Conservation (phyloP, 2,113 vertebrate genomes). For the Eclectus roratus region DNA sequence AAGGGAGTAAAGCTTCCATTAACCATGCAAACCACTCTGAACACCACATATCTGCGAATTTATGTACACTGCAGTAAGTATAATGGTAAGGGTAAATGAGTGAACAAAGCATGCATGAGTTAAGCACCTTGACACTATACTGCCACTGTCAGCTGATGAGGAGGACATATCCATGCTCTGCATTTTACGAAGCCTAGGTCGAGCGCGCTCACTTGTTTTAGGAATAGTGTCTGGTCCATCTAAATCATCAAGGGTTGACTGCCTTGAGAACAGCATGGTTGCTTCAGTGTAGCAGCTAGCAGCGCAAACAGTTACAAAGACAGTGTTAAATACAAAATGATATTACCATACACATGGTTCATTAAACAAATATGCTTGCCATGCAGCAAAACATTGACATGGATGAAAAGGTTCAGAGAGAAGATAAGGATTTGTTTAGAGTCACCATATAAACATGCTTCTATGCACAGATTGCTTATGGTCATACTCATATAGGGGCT, state of each 20-base stretch:
- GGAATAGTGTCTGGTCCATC: conserved; percentile 91
- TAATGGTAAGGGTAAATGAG: conserved; percentile 25
- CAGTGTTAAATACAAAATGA: conserved; percentile 72
- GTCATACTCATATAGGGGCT: not conserved
- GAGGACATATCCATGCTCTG: conserved; percentile 91
- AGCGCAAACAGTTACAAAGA: conserved; percentile 83
- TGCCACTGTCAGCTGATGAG: conserved; percentile 93
- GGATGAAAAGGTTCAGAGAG: not conserved
- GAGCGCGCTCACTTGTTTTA: conserved; percentile 96
- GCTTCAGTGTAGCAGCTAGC: conserved; percentile 95
- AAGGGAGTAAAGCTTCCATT: not conserved
- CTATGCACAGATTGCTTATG: not conserved
- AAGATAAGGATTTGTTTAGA: conserved; percentile 46
- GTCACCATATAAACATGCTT: not conserved
- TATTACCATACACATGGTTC: conserved; percentile 14
- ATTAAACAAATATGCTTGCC: conserved; percentile 37
- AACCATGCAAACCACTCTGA: not conserved
- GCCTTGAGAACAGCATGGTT: conserved; percentile 96
- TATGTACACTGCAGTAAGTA: not conserved
- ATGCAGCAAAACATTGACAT: conserved; percentile 67
- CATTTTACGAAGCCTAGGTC: conserved; percentile 96
- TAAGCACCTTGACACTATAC: conserved; percentile 94
- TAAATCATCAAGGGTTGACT: conserved; percentile 98
- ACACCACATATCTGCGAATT: not conserved
- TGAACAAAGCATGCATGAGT: conserved; percentile 77